Base-by-base conservation (phyloP, 1,140 invertebrate genomes). In the Drosophila gunungcola region DNA sequence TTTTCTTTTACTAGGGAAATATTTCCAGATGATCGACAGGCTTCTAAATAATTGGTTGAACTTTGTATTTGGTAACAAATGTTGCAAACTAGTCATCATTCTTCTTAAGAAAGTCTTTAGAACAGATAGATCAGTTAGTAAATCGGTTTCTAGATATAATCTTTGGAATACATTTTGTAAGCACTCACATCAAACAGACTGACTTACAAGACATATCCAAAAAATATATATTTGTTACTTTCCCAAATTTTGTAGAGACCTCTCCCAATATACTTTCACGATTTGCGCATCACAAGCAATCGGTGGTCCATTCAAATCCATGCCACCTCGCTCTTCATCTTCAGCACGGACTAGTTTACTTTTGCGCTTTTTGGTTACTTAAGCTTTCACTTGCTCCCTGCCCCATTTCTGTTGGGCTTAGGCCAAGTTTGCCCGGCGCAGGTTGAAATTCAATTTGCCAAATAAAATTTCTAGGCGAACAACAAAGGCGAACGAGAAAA, bases 381-480 rank as follows among this genome's bases (percentile, higher is more conserved):
- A 77, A 77, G 74, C 74, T 77, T 76, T 69, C 41, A 51, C 63
- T 76, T 43, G 74, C 62, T 57, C 34, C 27, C 29, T 32, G 43
- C 4, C 10, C 13, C 52, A 39, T 25, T 63, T 46, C 55, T 32
- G 67, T 65, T 78, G 73, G 82, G 74, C 54, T 73, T 78, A 65
- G 81, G 82, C 78, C 69, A 78, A 88, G 67, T 88, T 80, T 60
- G 56, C 63, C 36, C 29, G 62, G 43, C 60, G 70, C 79, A 80
- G 65, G 75, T 77, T 83, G 67, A 78, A 83, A 89, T 88, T 88
- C 83, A 88, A 88, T 88, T 89, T 88, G 67, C 42, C 52, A 88
- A 88, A 88, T 88, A 65, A 88, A 88, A 80, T 89, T 73, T 86
- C 65, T 49, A 61, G 57, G 74, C 62, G 55, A 60, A 57, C 60